Base-by-base conservation (phyloP, 2,797 vertebrate genomes). In the Yasuhikotakia modesta region DNA sequence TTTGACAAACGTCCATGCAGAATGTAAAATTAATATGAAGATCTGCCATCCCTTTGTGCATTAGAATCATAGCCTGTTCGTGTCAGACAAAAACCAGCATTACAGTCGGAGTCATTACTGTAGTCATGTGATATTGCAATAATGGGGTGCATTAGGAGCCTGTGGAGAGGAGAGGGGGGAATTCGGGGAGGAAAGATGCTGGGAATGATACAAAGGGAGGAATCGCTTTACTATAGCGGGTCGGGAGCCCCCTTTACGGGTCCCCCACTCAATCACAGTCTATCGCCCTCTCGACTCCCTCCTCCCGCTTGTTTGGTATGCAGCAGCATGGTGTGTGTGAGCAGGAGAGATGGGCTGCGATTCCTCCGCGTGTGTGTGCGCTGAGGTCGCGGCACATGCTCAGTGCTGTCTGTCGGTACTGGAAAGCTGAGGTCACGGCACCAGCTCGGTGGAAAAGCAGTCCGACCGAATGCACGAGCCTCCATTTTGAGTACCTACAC, bases 301-400 rank as follows among this genome's bases (percentile, higher is more conserved):
- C 81, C 84, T 88, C 89, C 89, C 87, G 88, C 84, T 86, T 88
- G 93, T 91, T 96, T 90, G 92, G 92, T 92, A 86, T 90, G 94
- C 92, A 66, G 90, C 83, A 92, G 92, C 88, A 82, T 93, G 90
- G 84, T 85, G 90, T 82, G 85, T 89, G 93, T 88, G 87, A 89
- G 85, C 81, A 91, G 92, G 87, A 83, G 93, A 90, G 93, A 94
- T 93, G 90, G 94, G 93, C 94, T 90, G 93, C 91, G 88, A 85
- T 78, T 87, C 86, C 35, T 71, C 77, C 82, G 90, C 84, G 81
- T 83, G 91, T 81, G 85, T 84, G 84, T 83, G 91, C 87, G 89
- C 92, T 89, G 87, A 90, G 93, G 96, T 98, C 96, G 97, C 93
- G 91, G 97, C 97, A 96, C 97, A 98, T 98, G 97, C 97, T 97